Evolutionary conservation across 2,888 invertebrate genomes (phyloP).

Genomic region (Falcaria lacertinaria): DNA sequence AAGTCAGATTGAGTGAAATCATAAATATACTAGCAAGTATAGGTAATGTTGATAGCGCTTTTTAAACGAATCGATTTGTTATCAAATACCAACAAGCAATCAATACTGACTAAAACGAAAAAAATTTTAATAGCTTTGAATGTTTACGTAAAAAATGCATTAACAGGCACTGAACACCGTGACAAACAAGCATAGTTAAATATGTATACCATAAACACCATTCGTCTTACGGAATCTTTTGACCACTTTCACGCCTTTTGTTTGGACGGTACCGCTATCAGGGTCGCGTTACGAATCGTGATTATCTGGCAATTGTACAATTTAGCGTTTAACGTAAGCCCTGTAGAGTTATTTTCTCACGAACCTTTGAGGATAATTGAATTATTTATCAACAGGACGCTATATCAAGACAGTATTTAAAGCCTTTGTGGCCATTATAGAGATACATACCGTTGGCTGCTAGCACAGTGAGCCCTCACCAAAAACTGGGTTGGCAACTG

Average conservation of each 20-base stretch:
- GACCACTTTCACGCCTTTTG: constrained; percentile 1
- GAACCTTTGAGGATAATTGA: constrained; percentile 30
- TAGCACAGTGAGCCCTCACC: too few relatives aligned
- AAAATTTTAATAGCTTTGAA: not conserved
- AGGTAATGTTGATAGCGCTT: too few relatives aligned
- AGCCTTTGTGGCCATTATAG: too few relatives aligned
- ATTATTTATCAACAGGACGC: constrained; percentile 10
- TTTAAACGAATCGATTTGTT: not conserved
- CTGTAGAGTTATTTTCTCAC: constrained; percentile 27
- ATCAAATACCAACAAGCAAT: too few relatives aligned
- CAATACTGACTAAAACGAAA: too few relatives aligned
- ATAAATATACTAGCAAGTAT: too few relatives aligned
- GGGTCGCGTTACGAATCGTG: constrained; percentile 43
- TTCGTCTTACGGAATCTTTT: constrained; percentile 1
- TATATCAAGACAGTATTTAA: too few relatives aligned
- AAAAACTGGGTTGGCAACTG: too few relatives aligned
- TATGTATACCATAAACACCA: not conserved
- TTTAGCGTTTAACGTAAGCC: constrained; percentile 39
- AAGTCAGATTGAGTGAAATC: too few relatives aligned
- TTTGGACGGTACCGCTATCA: constrained; percentile 8
- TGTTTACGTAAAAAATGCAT: not conserved
- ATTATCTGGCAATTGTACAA: constrained; percentile 62
- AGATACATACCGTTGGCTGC: too few relatives aligned
- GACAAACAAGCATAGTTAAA: constrained; percentile 1
- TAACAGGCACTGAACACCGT: not conserved